These are phyloP conservation scores for Dioctria linearis DNA, from an alignment of 2,888 invertebrate species.

Conservation along the genomic window DNA sequence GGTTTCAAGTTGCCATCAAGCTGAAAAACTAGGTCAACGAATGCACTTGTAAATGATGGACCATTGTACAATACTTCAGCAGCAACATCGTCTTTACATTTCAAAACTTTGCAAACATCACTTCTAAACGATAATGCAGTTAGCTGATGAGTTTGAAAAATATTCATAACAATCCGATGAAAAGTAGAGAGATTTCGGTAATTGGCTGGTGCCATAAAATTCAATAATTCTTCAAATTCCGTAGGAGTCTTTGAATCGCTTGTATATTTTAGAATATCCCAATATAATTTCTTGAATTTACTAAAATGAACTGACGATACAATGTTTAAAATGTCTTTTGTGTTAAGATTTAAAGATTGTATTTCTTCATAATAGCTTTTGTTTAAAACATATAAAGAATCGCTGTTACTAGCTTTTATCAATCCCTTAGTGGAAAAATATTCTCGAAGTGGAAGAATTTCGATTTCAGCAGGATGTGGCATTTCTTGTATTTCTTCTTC, in stretches of 20 bases:
- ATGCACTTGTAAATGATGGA: constrained; percentile 63
- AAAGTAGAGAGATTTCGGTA: constrained; percentile 65
- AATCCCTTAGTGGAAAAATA: constrained; percentile 58
- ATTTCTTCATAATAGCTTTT: constrained; percentile 28
- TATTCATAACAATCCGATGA: constrained; percentile 61
- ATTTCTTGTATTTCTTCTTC: constrained; percentile 1
- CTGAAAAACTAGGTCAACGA: constrained; percentile 63
- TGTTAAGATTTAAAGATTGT: not conserved
- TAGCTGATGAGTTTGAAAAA: constrained; percentile 61
- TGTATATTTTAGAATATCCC: constrained; percentile 57
- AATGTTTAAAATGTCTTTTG: not conserved
- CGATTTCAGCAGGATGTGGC: not conserved
- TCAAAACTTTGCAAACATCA: constrained; percentile 57
- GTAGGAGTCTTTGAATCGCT: constrained; percentile 33
- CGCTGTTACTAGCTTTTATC: not conserved
- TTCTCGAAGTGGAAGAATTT: constrained; percentile 57
- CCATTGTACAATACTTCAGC: constrained; percentile 65
- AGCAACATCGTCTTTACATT: constrained; percentile 59
- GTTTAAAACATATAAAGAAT: not conserved
- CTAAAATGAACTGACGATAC: constrained; percentile 56
- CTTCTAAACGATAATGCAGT: constrained; percentile 63
- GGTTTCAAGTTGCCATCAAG: constrained; percentile 64
- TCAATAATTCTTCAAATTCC: constrained; percentile 60
- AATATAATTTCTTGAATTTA: constrained; percentile 60
- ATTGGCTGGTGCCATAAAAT: constrained; percentile 61